Evolutionary conservation across 2,113 vertebrate genomes (phyloP).

Genomic region (Oreochromis tanganicae): DNA sequence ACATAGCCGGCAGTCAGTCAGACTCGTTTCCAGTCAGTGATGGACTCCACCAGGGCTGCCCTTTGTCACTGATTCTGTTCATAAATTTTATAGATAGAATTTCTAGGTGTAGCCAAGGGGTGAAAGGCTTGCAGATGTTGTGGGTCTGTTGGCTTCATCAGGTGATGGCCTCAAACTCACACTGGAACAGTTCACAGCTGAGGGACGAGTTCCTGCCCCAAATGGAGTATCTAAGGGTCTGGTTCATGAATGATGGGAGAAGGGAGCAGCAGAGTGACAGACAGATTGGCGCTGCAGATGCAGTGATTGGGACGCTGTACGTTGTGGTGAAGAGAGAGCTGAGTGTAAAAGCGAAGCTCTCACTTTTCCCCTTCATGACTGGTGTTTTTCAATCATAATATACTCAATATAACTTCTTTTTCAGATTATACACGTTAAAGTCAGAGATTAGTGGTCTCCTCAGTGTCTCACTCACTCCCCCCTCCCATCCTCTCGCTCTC

Average conservation of each 20-base stretch:
- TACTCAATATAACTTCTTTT: neutral
- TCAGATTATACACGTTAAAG: neutral
- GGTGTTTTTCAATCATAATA: neutral
- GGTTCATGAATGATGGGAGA: neutral
- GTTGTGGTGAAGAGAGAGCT: neutral
- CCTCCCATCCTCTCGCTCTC: neutral
- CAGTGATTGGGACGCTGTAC: neutral
- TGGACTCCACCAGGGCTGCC: neutral
- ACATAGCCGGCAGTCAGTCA: neutral
- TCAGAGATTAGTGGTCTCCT: neutral
- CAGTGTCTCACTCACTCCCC: neutral
- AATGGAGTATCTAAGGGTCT: neutral
- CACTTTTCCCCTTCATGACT: neutral
- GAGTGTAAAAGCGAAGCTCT: neutral
- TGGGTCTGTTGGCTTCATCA: neutral
- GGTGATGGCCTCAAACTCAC: neutral
- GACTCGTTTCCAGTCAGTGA: neutral
- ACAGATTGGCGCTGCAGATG: neutral
- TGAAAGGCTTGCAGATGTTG: neutral
- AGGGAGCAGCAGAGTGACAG: neutral
- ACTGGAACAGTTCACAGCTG: neutral
- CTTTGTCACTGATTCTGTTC: neutral
- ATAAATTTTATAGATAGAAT: neutral
- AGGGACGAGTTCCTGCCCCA: neutral
- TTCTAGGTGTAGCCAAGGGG: neutral